These are phyloP conservation scores for Drosophila quadrilineata DNA, from an alignment of 1,140 invertebrate species.

Conservation along the genomic window DNA sequence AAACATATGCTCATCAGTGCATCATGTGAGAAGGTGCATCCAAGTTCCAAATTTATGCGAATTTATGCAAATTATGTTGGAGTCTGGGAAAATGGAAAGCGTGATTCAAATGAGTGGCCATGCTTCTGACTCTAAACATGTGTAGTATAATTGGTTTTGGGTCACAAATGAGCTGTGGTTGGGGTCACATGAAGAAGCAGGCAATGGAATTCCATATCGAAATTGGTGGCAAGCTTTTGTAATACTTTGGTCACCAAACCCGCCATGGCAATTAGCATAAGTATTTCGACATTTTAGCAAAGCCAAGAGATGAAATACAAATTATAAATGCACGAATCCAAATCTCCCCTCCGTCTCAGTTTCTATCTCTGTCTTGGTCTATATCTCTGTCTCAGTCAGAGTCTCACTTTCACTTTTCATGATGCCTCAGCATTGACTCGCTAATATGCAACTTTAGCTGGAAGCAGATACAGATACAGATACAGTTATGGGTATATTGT, in stretches of 20 bases:
- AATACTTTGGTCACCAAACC: slow-evolving; percentile 52
- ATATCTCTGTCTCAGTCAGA: no score
- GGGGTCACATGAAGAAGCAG: not conserved
- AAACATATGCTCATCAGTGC: not conserved
- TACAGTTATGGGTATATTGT: not conserved
- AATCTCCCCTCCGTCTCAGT: no score
- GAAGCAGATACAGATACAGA: slow-evolving; percentile 22
- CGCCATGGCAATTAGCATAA: slow-evolving; percentile 63
- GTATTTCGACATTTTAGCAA: slow-evolving; percentile 49
- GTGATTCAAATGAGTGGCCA: slow-evolving; percentile 1
- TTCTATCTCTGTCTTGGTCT: no score
- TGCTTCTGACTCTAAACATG: no score
- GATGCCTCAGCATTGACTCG: slow-evolving; percentile 22
- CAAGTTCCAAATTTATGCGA: no score
- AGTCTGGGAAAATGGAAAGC: not conserved
- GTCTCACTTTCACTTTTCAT: slow-evolving; percentile 71
- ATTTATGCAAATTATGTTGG: no score
- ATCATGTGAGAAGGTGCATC: slow-evolving; percentile 23
- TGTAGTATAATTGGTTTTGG: not conserved
- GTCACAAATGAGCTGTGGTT: not conserved
- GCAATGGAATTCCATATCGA: slow-evolving; percentile 2
- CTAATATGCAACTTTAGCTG: slow-evolving; percentile 56
- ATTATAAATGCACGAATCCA: slow-evolving; percentile 71
- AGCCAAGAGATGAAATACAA: slow-evolving; percentile 60
- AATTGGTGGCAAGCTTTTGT: slow-evolving; percentile 44